Percentiles rank a stretch among this genome's conserved stretches.
Conservation (phyloP, 2,113 vertebrate genomes). For the Tenrec ecaudatus region DNA sequence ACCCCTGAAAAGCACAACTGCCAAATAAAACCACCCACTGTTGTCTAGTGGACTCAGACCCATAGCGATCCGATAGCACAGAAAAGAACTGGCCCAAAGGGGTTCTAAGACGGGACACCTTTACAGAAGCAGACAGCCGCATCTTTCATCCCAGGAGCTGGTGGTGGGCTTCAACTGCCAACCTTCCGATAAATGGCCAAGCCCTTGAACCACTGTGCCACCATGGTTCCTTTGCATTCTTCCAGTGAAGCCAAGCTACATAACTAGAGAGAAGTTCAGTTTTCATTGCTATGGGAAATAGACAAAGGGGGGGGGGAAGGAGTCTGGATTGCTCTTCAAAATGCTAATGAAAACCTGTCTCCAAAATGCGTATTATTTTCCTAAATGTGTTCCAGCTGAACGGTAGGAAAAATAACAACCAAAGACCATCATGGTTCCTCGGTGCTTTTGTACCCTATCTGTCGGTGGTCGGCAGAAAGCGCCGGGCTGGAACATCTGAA, state of each 20-base stretch:
- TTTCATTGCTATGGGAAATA: constrained; percentile 47
- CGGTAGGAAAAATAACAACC: constrained; percentile 67
- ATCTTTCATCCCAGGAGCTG: background rate
- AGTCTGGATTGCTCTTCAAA: constrained; percentile 43
- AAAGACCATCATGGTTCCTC: constrained; percentile 50
- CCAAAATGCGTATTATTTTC: constrained; percentile 65
- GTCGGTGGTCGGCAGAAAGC: constrained; percentile 51
- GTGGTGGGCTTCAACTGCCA: background rate
- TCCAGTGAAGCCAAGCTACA: constrained; percentile 34
- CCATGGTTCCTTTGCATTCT: background rate
- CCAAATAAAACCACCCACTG: too few relatives aligned
- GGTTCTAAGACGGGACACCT: background rate
- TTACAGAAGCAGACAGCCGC: background rate
- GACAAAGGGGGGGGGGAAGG: background rate
- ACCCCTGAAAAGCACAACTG: too few relatives aligned
- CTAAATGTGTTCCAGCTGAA: constrained; percentile 64
- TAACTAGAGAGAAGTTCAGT: constrained; percentile 24
- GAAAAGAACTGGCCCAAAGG: background rate
- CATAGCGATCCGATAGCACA: background rate
- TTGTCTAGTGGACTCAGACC: background rate
- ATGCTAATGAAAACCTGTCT: constrained; percentile 65
- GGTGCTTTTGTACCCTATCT: constrained; percentile 71
- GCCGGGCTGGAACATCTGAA: constrained; percentile 47
- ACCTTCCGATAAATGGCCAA: background rate
- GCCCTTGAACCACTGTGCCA: background rate